These are phyloP conservation scores for Drosophila suzukii DNA, from an alignment of 1,140 invertebrate genomes.

Conservation along the genomic window DNA sequence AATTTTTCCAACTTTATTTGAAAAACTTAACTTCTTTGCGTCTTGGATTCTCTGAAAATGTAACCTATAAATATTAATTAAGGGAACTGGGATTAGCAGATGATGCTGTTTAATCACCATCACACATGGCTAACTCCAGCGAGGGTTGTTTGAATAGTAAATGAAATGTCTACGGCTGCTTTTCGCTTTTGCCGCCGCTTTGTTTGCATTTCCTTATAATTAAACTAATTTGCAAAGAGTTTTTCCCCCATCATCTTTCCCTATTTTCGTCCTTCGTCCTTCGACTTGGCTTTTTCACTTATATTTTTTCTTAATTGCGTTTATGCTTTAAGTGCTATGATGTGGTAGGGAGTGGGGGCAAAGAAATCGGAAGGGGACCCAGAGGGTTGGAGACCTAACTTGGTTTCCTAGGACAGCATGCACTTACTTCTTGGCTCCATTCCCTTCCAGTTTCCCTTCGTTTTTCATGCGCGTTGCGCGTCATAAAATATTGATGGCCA, in stretches of 20 bases:
- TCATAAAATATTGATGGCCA: conserved; percentile 76
- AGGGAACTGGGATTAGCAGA: conserved; percentile 21
- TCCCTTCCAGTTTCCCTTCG: not conserved
- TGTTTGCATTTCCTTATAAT: conserved; percentile 39
- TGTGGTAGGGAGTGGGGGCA: not conserved
- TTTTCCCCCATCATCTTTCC: not conserved
- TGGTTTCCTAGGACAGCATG: conserved; percentile 21
- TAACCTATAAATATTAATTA: conserved; percentile 35
- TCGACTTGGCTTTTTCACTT: conserved; percentile 38
- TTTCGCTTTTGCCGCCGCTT: conserved; percentile 2
- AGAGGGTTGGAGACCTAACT: not conserved
- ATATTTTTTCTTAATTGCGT: conserved; percentile 42
- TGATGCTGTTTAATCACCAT: conserved; percentile 8
- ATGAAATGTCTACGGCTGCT: conserved; percentile 8
- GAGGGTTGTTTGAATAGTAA: conserved; percentile 6
- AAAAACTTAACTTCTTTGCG: not conserved
- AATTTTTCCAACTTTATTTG: not conserved
- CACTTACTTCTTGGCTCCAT: conserved; percentile 10
- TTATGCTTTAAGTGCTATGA: conserved; percentile 33
- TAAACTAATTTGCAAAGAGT: conserved; percentile 39
- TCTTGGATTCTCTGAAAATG: not conserved
- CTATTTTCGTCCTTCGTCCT: conserved; percentile 11
- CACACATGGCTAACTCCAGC: conserved; percentile 10
- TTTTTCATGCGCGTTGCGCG: conserved; percentile 53
- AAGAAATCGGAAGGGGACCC: not conserved